Evolutionary conservation across 53 echinoderm and acorn worm genomes (phyloP).

Genomic region (Zoroaster sp.): DNA sequence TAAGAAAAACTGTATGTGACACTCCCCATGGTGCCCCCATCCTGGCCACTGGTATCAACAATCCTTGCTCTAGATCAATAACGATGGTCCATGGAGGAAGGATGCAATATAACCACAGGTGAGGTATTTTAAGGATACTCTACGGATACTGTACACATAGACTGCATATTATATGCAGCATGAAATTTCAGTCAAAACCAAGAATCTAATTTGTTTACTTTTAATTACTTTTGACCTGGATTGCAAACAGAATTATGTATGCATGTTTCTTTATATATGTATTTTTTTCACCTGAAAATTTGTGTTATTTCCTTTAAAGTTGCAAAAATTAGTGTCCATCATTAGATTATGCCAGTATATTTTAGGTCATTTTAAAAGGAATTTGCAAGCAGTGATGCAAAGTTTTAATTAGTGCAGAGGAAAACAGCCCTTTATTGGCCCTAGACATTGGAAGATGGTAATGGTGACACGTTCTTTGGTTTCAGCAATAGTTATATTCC

Average conservation of each 20-base stretch:
- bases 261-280: neutral
- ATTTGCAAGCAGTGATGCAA: neutral
- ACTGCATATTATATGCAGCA: neutral
- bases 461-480: too few relatives aligned
- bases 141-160: too few relatives aligned
- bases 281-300: neutral
- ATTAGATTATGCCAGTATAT: neutral
- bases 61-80: too few relatives aligned
- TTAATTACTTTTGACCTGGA: neutral
- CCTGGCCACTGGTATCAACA: too few relatives aligned
- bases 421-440: neutral
- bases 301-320: neutral
- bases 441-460: neutral
- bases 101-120: too few relatives aligned
- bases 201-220: neutral
- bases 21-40: too few relatives aligned
- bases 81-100: too few relatives aligned
- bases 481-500: neutral
- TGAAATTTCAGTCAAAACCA: neutral
- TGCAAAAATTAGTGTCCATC: neutral
- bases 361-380: neutral
- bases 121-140: too few relatives aligned
- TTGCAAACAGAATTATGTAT: neutral
- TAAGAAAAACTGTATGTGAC: too few relatives aligned
- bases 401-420: neutral